phyloP scores from a whole-genome alignment of 2,888 invertebrate genomes.

The Drosophila subquinaria region DNA sequence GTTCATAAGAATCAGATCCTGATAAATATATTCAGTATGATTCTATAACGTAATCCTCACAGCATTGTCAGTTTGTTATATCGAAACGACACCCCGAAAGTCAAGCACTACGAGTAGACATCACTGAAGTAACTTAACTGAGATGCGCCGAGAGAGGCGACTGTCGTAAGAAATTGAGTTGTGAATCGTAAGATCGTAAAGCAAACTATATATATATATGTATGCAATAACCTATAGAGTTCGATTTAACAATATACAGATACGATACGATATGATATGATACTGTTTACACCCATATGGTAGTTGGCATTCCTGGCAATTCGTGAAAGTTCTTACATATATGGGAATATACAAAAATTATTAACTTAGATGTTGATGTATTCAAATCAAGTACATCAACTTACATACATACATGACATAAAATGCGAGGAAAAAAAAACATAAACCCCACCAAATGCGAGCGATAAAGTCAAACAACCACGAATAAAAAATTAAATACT shows the following conservation, averaged over 20 bases:
- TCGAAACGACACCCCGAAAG: background rate
- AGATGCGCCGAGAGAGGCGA: conserved; percentile 31
- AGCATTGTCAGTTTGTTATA: background rate
- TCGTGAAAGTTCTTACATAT: conserved; percentile 6
- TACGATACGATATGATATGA: conserved; percentile 8
- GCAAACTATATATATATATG: conserved; percentile 19
- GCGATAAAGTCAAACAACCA: conserved; percentile 64
- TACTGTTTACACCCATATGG: conserved; percentile 1
- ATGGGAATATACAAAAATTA: conserved; percentile 7
- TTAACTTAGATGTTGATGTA: conserved; percentile 35
- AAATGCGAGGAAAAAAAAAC: conserved; percentile 21
- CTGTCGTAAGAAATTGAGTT: conserved; percentile 30
- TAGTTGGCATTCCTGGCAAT: conserved; percentile 6
- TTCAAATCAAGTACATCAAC: conserved; percentile 38
- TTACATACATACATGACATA: conserved; percentile 10
- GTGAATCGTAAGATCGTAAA: conserved; percentile 39
- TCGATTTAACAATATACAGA: conserved; percentile 32
- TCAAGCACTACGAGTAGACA: conserved; percentile 1
- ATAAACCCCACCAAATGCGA: conserved; percentile 63
- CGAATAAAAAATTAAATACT: conserved; percentile 47
- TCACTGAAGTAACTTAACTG: conserved; percentile 15
- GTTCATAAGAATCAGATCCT: background rate
- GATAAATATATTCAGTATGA: background rate
- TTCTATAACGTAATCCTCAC: background rate
- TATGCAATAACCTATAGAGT: conserved; percentile 32